phyloP scores from a whole-genome alignment of 2,888 invertebrate species.

The Cephus spinipes region DNA sequence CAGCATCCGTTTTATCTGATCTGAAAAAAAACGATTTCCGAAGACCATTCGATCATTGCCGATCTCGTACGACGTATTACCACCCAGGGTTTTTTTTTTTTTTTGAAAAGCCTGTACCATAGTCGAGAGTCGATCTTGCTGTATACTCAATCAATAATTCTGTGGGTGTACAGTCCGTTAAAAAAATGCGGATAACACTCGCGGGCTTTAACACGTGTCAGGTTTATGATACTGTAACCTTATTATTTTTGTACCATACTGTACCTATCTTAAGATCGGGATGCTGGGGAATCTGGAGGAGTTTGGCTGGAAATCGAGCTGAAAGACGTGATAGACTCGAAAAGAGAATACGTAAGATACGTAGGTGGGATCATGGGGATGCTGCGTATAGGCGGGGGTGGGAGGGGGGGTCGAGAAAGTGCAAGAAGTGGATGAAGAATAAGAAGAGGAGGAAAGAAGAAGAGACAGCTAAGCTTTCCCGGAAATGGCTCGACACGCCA shows the following conservation, averaged over 20 bases:
- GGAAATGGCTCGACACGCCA: conserved; percentile 36
- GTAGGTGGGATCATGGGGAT: conserved; percentile 11
- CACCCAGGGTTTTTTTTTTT: background rate
- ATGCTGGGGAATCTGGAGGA: background rate
- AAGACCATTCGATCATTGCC: background rate
- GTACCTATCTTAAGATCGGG: background rate
- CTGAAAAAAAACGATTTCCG: background rate
- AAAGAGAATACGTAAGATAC: conserved; percentile 2
- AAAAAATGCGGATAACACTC: background rate
- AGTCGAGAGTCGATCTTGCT: background rate
- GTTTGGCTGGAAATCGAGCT: background rate
- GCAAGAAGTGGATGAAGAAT: background rate
- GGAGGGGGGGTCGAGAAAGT: background rate
- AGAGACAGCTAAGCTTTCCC: conserved; percentile 18
- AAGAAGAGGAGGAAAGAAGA: conserved; percentile 8
- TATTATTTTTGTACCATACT: background rate
- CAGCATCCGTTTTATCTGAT: background rate
- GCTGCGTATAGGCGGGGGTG: background rate
- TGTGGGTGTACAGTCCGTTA: background rate
- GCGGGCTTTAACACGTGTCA: background rate
- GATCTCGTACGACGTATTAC: background rate
- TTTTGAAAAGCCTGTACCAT: background rate
- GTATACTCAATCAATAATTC: background rate
- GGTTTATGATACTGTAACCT: background rate
- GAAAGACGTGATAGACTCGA: background rate